Percentiles rank a stretch among this genome's conserved stretches.
These are phyloP conservation scores for Calameuta pallipes DNA, from an alignment of 2,888 invertebrate genomes.

Conservation along the genomic window DNA sequence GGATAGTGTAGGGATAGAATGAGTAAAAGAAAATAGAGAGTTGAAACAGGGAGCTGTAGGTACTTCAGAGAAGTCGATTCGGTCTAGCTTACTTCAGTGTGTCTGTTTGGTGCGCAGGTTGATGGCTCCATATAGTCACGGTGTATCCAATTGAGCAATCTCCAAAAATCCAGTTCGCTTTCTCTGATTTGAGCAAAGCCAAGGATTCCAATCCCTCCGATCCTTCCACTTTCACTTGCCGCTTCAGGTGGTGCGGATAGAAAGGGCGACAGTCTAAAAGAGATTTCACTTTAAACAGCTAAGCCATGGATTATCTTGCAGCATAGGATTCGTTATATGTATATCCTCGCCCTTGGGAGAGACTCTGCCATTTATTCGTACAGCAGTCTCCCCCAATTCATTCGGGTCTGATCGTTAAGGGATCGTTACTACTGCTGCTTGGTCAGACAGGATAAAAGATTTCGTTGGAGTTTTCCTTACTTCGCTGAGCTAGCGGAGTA, in stretches of 20 bases:
- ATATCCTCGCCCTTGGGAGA: slow-evolving; percentile 7
- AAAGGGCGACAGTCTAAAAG: slow-evolving; percentile 15
- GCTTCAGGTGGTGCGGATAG: neutral
- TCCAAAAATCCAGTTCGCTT: neutral
- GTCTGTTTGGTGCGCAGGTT: neutral
- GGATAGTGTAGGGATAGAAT: neutral
- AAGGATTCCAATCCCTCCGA: neutral
- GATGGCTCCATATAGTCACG: too few relatives aligned
- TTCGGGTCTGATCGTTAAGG: slow-evolving; percentile 45
- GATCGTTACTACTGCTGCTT: slow-evolving; percentile 35
- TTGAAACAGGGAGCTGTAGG: neutral
- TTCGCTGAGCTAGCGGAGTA: neutral
- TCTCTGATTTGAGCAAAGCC: neutral
- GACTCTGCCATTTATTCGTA: slow-evolving; percentile 54
- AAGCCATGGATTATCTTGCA: slow-evolving; percentile 43
- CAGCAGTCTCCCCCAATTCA: slow-evolving; percentile 39
- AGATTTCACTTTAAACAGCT: slow-evolving; percentile 33
- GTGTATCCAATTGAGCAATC: too few relatives aligned
- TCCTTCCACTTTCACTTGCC: neutral
- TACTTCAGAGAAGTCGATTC: neutral
- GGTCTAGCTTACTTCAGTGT: neutral
- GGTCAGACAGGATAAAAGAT: slow-evolving; percentile 18
- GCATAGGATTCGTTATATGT: slow-evolving; percentile 19
- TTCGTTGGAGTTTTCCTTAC: neutral
- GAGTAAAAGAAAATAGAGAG: neutral